Conservation (phyloP, 1,140 invertebrate species). For the Melipona quadrifasciata region DNA sequence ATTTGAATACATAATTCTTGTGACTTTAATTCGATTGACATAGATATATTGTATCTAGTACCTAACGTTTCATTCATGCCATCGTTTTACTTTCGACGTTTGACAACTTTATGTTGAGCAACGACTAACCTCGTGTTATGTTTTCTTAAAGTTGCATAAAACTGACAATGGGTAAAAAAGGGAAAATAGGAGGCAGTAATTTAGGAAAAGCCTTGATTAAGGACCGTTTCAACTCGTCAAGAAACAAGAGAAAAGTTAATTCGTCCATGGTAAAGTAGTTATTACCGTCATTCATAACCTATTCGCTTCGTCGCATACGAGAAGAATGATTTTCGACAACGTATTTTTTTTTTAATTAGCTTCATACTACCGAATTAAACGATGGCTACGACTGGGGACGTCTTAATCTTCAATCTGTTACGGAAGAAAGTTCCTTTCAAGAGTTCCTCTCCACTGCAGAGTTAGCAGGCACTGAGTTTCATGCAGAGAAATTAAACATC, state of each 20-base stretch:
- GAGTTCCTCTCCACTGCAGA: conserved; percentile 97
- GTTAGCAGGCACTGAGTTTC: conserved; percentile 96
- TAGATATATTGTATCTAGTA: neutral
- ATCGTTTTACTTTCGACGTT: neutral
- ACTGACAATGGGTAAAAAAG: conserved; percentile 54
- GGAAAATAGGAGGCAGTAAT: conserved; percentile 81
- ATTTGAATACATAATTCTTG: neutral
- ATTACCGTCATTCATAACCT: conserved; percentile 29
- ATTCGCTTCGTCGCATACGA: neutral
- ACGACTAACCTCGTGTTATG: conserved; percentile 9
- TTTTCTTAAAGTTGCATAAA: neutral
- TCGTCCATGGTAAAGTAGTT: conserved; percentile 75
- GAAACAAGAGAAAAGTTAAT: conserved; percentile 83
- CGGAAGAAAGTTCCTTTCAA: conserved; percentile 96
- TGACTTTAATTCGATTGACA: neutral
- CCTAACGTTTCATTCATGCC: neutral
- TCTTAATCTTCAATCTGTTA: conserved; percentile 95
- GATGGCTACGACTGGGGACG: conserved; percentile 96
- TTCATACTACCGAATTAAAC: conserved; percentile 93
- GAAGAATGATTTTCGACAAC: conserved; percentile 4
- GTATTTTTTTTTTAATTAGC: conserved; percentile 80
- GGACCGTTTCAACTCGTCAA: conserved; percentile 86
- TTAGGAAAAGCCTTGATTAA: conserved; percentile 90
- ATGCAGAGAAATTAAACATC: conserved; percentile 94
- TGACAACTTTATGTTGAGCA: neutral